Percentiles rank a stretch among this genome's conserved stretches.
Evolutionary conservation across 1,140 invertebrate genomes (phyloP).

Genomic region (Nephotettix cincticeps): DNA sequence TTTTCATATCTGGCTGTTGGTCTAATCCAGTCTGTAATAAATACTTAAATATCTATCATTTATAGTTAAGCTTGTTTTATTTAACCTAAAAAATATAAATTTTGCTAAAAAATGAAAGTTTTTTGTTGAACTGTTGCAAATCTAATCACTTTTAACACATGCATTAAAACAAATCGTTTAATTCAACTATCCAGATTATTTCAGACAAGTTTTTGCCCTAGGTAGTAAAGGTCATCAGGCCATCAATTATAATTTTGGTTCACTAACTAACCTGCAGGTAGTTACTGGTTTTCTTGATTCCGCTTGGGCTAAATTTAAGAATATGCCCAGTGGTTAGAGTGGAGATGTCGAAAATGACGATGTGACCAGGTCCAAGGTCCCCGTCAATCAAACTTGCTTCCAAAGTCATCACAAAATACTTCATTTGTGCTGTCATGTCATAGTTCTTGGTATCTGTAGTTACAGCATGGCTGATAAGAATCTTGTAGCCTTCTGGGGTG

Average conservation of each 20-base stretch:
- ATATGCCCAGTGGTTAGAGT: conserved; percentile 1
- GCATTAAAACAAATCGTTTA: too few relatives aligned
- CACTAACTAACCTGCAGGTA: conserved; percentile 3
- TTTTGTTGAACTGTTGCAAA: too few relatives aligned
- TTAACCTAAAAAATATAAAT: too few relatives aligned
- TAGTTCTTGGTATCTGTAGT: conserved; percentile 6
- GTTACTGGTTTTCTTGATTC: conserved; percentile 10
- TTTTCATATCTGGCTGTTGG: too few relatives aligned
- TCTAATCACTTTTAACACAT: too few relatives aligned
- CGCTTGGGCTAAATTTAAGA: conserved; percentile 11
- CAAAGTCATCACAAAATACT: conserved; percentile 12
- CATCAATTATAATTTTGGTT: too few relatives aligned
- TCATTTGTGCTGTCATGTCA: conserved; percentile 18
- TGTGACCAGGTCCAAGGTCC: not conserved
- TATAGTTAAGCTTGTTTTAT: too few relatives aligned
- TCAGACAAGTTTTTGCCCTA: not conserved
- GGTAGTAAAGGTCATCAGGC: not conserved
- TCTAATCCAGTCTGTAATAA: too few relatives aligned
- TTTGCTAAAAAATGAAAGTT: too few relatives aligned
- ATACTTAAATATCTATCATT: too few relatives aligned
- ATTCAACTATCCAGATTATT: not conserved
- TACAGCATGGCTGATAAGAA: not conserved
- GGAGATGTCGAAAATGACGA: conserved; percentile 10
- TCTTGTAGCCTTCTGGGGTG: not conserved
- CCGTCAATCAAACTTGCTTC: conserved; percentile 7